A percentile compares a stretch with the other conserved stretches of the same genome.
Conservation (phyloP, 2,888 invertebrate genomes). For the Scaeva pyrastri region DNA sequence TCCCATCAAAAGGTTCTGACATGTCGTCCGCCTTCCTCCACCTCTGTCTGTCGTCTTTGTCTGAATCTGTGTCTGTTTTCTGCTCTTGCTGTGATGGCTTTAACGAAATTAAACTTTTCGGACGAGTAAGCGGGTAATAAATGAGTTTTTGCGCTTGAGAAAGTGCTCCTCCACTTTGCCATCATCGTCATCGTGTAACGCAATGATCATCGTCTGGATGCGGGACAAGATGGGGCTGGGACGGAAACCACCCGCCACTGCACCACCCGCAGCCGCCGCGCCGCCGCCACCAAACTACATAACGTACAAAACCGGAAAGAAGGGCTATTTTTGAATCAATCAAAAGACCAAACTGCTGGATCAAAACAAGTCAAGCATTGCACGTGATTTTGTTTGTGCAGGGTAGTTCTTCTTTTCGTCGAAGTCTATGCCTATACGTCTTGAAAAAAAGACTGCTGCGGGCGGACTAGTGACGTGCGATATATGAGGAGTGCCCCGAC, state of each 20-base stretch:
- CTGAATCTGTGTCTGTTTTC: constrained; percentile 3
- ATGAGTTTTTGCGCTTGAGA: constrained; percentile 73
- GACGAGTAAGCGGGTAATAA: constrained; percentile 73
- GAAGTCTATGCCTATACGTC: constrained; percentile 31
- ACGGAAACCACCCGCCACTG: neutral
- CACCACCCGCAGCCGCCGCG: too few species aligned
- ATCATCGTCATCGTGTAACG: constrained; percentile 5
- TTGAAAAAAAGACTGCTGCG: neutral
- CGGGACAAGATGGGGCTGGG: constrained; percentile 2
- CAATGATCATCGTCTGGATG: constrained; percentile 29
- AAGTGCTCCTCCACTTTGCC: constrained; percentile 52
- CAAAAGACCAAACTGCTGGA: constrained; percentile 70
- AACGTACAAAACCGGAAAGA: constrained; percentile 63
- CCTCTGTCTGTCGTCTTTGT: constrained; percentile 15
- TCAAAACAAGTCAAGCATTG: constrained; percentile 74
- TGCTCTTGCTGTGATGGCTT: constrained; percentile 27
- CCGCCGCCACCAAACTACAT: constrained; percentile 36
- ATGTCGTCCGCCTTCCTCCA: constrained; percentile 55
- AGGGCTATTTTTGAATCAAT: constrained; percentile 75
- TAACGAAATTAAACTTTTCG: constrained; percentile 74
- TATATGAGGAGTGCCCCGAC: constrained; percentile 18
- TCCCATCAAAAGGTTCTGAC: constrained; percentile 74
- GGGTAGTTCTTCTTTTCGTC: constrained; percentile 8
- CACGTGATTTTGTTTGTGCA: constrained; percentile 46
- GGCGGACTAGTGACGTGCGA: neutral